phyloP scores from a whole-genome alignment of 2,888 invertebrate genomes.

The Dasypolia templi region DNA sequence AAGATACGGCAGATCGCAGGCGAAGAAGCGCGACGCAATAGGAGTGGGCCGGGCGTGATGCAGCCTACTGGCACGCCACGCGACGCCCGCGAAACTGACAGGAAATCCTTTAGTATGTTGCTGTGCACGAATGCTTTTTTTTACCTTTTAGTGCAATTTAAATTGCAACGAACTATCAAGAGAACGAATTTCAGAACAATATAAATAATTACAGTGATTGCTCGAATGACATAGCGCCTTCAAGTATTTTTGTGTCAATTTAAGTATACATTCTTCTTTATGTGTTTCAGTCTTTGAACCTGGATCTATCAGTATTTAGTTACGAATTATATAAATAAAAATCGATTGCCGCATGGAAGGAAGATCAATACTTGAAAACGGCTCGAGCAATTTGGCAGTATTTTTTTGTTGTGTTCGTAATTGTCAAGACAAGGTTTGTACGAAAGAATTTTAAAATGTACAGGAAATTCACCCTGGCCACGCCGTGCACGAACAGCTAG shows the following conservation, averaged over 20 bases:
- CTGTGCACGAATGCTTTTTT: neutral
- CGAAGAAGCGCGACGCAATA: conserved; percentile 16
- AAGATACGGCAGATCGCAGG: conserved; percentile 8
- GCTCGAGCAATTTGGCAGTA: neutral
- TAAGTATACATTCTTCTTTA: neutral
- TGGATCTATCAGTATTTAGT: neutral
- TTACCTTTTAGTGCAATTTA: neutral
- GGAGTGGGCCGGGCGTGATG: conserved; percentile 22
- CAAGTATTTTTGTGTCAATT: conserved; percentile 21
- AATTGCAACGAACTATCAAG: neutral
- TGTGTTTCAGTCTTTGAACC: neutral
- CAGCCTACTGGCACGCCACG: conserved; percentile 33
- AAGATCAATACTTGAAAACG: neutral
- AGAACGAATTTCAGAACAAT: neutral
- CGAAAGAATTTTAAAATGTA: neutral
- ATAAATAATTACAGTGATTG: conserved; percentile 20
- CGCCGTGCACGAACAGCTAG: neutral
- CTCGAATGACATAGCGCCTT: conserved; percentile 25
- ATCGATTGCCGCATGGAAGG: neutral
- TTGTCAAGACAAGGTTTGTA: neutral
- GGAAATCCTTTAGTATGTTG: neutral
- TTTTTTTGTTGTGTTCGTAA: neutral
- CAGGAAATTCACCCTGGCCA: neutral
- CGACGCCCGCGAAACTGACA: neutral
- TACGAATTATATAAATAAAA: neutral